Conservation (phyloP, 1,140 invertebrate genomes). For the Neodiprion lecontei region DNA sequence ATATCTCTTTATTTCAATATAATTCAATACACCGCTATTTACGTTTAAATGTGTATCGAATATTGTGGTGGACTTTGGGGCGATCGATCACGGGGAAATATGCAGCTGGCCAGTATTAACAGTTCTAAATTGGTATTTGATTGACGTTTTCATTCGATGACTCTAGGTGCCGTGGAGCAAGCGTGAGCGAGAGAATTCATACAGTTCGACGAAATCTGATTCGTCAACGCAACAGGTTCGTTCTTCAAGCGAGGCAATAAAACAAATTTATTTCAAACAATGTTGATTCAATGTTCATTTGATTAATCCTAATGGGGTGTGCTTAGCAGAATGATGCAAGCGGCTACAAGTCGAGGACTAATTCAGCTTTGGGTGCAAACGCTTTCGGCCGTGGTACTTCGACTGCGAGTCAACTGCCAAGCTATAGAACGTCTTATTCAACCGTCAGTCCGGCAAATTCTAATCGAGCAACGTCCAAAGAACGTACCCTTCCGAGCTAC, state of each 20-base stretch:
- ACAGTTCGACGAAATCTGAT: conserved; percentile 12
- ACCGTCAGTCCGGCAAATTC: conserved; percentile 37
- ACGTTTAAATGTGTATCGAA: no score
- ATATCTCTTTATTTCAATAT: background rate
- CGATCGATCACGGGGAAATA: no score
- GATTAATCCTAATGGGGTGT: conserved; percentile 24
- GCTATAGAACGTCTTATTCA: conserved; percentile 49
- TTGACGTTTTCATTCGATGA: background rate
- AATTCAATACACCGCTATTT: no score
- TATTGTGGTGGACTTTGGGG: no score
- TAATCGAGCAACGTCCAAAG: conserved; percentile 40
- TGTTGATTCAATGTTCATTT: conserved; percentile 12
- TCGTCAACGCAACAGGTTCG: conserved; percentile 3
- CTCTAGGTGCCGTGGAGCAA: conserved; percentile 11
- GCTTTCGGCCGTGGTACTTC: conserved; percentile 45
- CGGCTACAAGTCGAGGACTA: conserved; percentile 46
- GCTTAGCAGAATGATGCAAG: conserved; percentile 48
- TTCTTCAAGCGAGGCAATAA: background rate
- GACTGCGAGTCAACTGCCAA: conserved; percentile 42
- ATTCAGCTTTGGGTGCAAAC: conserved; percentile 26
- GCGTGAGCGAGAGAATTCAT: conserved; percentile 12
- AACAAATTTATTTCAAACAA: background rate
- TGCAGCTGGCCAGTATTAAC: no score
- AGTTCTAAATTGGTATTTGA: background rate
- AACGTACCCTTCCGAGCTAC: conserved; percentile 39